Evolutionary conservation across 2,113 vertebrate species (phyloP).

Genomic region (Mesoclemmys tuberculata): DNA sequence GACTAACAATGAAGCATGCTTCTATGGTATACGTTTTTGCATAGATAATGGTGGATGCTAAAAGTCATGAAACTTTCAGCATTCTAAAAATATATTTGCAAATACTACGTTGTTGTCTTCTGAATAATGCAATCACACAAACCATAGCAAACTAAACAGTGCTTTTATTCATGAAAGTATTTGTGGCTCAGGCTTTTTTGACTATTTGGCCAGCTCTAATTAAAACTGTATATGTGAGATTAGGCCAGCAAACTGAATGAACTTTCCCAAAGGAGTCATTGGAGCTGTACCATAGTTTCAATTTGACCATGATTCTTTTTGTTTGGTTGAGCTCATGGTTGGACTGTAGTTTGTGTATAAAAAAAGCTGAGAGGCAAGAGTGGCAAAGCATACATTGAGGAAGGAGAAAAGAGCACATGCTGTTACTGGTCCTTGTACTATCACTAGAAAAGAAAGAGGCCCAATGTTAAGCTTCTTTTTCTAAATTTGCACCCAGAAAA

Average conservation of each 20-base stretch:
- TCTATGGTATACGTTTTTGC: background rate
- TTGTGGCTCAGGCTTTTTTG: background rate
- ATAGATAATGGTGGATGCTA: background rate
- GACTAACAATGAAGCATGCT: background rate
- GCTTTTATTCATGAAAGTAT: background rate
- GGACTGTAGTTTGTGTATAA: accelerated
- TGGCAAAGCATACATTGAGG: constrained; percentile 5
- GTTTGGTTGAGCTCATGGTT: background rate
- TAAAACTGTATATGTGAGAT: background rate
- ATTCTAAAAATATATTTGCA: background rate
- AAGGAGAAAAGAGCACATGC: background rate
- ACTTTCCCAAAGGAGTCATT: background rate
- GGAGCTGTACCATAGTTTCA: background rate
- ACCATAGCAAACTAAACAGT: background rate
- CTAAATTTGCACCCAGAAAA: background rate
- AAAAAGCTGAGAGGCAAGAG: constrained; percentile 14
- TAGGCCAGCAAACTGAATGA: background rate
- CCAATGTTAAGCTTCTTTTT: background rate
- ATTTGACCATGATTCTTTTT: constrained; percentile 15
- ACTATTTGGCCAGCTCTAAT: background rate
- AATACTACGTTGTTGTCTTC: background rate
- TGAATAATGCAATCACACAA: background rate
- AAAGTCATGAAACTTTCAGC: background rate
- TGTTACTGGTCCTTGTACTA: background rate
- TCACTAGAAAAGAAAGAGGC: background rate